Evolutionary conservation across 2,797 vertebrate species (phyloP).

Genomic region (Chanos chanos): DNA sequence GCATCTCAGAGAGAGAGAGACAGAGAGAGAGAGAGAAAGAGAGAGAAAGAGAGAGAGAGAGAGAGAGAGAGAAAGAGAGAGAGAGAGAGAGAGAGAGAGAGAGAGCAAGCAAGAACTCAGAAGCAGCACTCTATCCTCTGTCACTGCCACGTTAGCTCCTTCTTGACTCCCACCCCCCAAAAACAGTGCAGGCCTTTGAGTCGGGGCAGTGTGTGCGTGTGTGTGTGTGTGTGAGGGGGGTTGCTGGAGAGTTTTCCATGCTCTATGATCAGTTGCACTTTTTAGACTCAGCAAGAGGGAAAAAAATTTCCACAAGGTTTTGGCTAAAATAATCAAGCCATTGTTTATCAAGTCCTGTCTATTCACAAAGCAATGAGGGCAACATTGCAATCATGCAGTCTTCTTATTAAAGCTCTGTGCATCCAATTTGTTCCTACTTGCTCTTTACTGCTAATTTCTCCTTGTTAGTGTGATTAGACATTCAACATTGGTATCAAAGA

Average conservation of each 20-base stretch:
- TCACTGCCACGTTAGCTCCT: slow-evolving; percentile 7
- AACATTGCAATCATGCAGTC: slow-evolving; percentile 7
- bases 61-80: background rate
- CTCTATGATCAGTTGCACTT: slow-evolving; percentile 24
- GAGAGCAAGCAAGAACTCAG: background rate
- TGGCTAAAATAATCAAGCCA: slow-evolving; percentile 31
- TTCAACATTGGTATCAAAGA: no score
- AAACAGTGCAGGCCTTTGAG: slow-evolving; percentile 21
- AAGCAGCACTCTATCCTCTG: background rate
- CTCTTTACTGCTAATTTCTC: background rate
- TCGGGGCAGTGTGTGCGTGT: slow-evolving; percentile 40
- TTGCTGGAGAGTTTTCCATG: background rate
- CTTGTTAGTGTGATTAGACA: no score
- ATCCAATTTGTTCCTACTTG: no score
- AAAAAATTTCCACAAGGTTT: slow-evolving; percentile 14
- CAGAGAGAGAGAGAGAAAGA: background rate
- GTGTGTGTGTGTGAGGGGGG: background rate
- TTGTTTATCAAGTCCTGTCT: slow-evolving; percentile 32
- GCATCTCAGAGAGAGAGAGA: background rate
- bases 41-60: background rate
- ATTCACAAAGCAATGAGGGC: slow-evolving; percentile 28
- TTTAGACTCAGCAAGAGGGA: slow-evolving; percentile 17
- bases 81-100: background rate
- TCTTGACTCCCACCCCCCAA: slow-evolving; percentile 4
- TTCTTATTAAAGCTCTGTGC: no score